Percentiles rank a stretch among this genome's conserved stretches.
These are phyloP conservation scores for Notospermus geniculatus DNA, from an alignment of 1,140 invertebrate genomes.

Conservation along the genomic window DNA sequence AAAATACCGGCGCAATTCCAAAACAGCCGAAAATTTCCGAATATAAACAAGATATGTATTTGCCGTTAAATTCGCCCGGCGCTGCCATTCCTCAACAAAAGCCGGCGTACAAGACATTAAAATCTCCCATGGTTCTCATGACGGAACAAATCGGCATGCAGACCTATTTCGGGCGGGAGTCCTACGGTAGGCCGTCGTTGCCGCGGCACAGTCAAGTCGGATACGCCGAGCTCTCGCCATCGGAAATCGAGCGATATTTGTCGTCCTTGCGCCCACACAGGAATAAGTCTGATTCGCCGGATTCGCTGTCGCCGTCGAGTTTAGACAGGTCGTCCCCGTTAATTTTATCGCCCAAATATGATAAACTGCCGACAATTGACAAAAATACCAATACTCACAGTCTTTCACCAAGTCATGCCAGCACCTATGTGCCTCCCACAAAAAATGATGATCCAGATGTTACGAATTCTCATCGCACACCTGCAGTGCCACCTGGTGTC, in stretches of 20 bases:
- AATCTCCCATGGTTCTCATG: not conserved
- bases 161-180: slow-evolving; percentile 1
- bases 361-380: too few species aligned
- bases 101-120: not conserved
- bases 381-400: too few species aligned
- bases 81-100: not conserved
- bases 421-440: too few species aligned
- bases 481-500: not conserved
- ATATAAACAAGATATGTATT: not conserved
- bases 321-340: not conserved
- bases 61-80: not conserved
- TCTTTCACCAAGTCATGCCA: too few species aligned
- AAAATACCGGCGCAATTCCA: not conserved
- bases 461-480: too few species aligned
- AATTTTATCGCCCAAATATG: not conserved
- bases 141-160: not conserved
- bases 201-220: not conserved
- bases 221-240: not conserved
- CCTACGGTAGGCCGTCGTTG: not conserved
- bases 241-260: slow-evolving; percentile 7
- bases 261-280: not conserved
- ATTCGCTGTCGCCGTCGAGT: not conserved
- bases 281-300: slow-evolving; percentile 1
- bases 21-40: slow-evolving; percentile 1
- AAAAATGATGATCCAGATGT: too few species aligned